Evolutionary conservation across 37 sponge, comb jelly and placozoan genomes (phyloP).

Genomic region (Amphimedon queenslandica): DNA sequence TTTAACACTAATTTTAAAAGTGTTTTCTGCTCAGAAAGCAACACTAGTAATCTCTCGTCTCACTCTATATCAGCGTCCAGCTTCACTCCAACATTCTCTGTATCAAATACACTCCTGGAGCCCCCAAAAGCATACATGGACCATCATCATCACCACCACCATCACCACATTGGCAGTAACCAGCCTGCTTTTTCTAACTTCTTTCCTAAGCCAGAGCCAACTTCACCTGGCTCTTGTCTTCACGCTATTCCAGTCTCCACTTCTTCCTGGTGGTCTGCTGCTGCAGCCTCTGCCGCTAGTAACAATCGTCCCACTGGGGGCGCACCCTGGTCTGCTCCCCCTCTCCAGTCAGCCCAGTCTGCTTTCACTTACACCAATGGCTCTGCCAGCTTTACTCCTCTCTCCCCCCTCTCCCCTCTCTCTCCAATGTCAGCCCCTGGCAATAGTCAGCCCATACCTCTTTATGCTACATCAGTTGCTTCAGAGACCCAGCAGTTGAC

Average conservation of each 20-base stretch:
- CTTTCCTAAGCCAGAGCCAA: conserved; percentile 26
- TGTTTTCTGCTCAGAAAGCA: background rate
- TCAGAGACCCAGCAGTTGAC: background rate
- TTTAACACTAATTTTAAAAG: conserved; percentile 6
- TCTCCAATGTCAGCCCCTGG: conserved; percentile 13
- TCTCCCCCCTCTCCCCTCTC: conserved; percentile 33
- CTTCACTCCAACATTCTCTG: background rate
- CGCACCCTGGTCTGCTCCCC: conserved; percentile 47
- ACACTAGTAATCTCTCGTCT: background rate
- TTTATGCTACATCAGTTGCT: background rate
- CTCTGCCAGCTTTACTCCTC: conserved; percentile 20
- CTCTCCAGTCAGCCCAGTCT: conserved; percentile 12
- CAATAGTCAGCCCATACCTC: background rate
- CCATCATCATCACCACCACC: too few species aligned
- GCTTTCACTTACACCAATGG: conserved; percentile 38
- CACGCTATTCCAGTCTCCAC: background rate
- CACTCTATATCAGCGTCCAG: conserved; percentile 5
- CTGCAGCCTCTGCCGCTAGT: background rate
- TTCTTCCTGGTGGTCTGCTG: background rate
- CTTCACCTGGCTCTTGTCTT: conserved; percentile 19
- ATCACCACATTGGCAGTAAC: background rate
- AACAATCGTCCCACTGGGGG: background rate
- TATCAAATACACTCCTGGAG: background rate
- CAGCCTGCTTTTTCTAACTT: background rate
- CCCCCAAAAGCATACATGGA: background rate